Evolutionary conservation across 2,113 vertebrate genomes (phyloP).

Genomic region (Cheilinus undulatus): DNA sequence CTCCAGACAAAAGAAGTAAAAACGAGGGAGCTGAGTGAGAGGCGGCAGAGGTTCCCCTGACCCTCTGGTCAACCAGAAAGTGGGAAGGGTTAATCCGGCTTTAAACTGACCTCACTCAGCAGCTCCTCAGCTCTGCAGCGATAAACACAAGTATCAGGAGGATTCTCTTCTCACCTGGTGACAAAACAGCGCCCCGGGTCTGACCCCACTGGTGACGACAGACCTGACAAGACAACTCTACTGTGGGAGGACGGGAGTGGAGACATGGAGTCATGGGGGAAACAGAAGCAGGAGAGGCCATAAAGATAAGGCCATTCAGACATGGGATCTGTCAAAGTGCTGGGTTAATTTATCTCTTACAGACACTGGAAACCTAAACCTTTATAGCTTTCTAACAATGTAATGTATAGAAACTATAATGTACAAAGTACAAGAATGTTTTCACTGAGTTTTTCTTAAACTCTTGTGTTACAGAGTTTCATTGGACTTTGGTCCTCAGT

Average conservation of each 20-base stretch:
- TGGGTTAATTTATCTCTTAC: conserved; percentile 9
- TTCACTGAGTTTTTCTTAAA: no score
- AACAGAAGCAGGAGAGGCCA: conserved; percentile 1
- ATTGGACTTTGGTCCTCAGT: no score
- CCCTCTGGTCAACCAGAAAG: conserved; percentile 71
- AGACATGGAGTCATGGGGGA: neutral
- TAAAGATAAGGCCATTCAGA: conserved; percentile 21
- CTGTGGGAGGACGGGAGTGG: neutral
- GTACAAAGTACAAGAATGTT: no score
- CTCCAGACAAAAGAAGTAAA: conserved; percentile 63
- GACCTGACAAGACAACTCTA: conserved; percentile 31
- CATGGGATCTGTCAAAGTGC: neutral
- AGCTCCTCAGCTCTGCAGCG: conserved; percentile 50
- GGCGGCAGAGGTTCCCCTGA: conserved; percentile 32
- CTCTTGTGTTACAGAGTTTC: no score
- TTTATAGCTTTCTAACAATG: neutral
- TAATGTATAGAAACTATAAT: no score
- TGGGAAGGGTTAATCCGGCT: conserved; percentile 72
- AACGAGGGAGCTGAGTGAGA: conserved; percentile 56
- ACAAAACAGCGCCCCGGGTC: conserved; percentile 26
- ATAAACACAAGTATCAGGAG: conserved; percentile 51
- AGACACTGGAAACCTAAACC: neutral
- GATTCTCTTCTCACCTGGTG: conserved; percentile 60
- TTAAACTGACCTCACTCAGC: conserved; percentile 73
- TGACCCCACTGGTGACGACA: conserved; percentile 48